Evolutionary conservation across 23 tunicate genomes (phyloP), one percentile per base, ranked within the genome.

Genomic region (Phallusia fumigata): DNA sequence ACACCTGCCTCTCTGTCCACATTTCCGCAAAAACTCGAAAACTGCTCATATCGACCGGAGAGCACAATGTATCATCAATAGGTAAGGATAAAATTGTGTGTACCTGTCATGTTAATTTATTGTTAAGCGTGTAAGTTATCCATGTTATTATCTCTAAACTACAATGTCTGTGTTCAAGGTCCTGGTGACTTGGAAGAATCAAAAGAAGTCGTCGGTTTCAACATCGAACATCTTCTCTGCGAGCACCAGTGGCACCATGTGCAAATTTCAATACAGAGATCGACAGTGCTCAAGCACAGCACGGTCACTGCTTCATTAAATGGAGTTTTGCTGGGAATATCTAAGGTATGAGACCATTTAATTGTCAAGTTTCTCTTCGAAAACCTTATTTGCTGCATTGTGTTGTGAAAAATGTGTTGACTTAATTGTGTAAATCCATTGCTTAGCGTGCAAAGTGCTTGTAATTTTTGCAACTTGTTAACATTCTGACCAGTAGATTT

Each of bases 281-380:
- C 95, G 19, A 90, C 95, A 32, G 95, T 90, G 10, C 72, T 90
- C 19, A 90, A 90, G 40, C 95, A 90, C 36, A 90, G 95, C 52
- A 90, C 89, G 33, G 89, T 80, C 10, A 83, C 88, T 0, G 89
- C 85, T 13, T 85, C 52, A 32, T 72, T 90, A 0, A 82, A 90
- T 69, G 95, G 95, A 72, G 82, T 32, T 19, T n/a, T 80, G 31
- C 86, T 90, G 31, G 95, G 89, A 16, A 80, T 78, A 73, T 81
- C 89, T 2, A 90, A 90, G 86, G 94, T 89, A 13, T 53, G 34
- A 10, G 69, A 10, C 8, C 10, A 40, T 40, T 40, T 40, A 3
- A 3, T 40, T 10, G 10, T 40, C 47, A 40, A 40, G 47, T 40
- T 40, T 5, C 47, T 40, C 47, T 40, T 5, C 5, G 10, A 10